Evolutionary conservation across 2,113 vertebrate genomes (phyloP).

Genomic region (Urocynchramus pylzowi): DNA sequence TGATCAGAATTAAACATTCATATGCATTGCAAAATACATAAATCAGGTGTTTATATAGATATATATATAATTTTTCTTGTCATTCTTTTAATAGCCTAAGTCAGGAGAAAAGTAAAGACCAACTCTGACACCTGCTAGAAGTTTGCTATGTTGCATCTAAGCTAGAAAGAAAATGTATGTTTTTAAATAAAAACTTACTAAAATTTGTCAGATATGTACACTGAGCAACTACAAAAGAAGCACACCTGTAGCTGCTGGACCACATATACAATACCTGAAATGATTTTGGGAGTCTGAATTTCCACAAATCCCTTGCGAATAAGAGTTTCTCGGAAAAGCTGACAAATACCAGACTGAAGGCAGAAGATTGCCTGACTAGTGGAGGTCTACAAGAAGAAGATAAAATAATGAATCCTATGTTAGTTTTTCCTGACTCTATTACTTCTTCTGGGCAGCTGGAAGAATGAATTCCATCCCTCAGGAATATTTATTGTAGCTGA

Average conservation of each 20-base stretch:
- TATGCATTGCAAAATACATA: neutral
- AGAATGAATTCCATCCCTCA: neutral
- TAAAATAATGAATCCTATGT: slow-evolving; percentile 20
- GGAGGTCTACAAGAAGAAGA: slow-evolving; percentile 82
- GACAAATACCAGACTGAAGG: slow-evolving; percentile 91
- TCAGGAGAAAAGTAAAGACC: neutral
- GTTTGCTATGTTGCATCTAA: neutral
- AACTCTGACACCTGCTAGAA: neutral
- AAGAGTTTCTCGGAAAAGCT: slow-evolving; percentile 93
- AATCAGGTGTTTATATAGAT: neutral
- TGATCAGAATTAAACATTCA: neutral
- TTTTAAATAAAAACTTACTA: neutral
- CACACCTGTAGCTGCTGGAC: neutral
- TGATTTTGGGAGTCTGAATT: slow-evolving; percentile 98
- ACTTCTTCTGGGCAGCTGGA: neutral
- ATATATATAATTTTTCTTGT: neutral
- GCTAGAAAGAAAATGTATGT: neutral
- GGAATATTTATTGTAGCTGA: neutral
- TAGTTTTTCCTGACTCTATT: neutral
- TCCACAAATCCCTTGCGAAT: slow-evolving; percentile 93
- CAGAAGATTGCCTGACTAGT: slow-evolving; percentile 94
- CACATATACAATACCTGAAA: slow-evolving; percentile 83
- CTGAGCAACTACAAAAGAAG: neutral
- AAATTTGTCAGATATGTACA: neutral
- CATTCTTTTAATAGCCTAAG: neutral